Base-by-base conservation (phyloP, 2,888 invertebrate species). In the Drosophila subsilvestris region DNA sequence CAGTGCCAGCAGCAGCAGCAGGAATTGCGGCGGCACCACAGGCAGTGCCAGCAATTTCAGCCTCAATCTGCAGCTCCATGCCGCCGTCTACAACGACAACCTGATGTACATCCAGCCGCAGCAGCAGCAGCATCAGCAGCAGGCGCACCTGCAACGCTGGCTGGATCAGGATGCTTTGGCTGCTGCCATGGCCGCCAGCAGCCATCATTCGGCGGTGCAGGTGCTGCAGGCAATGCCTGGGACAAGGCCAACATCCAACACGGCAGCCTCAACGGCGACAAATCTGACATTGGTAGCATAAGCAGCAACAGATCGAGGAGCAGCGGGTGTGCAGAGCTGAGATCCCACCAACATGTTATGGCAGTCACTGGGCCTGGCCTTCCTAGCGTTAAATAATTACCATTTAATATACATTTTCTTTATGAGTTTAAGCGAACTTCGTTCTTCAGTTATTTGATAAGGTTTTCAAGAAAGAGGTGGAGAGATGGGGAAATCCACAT, bases 21-120 rank as follows among this genome's bases (percentile, higher is more conserved):
- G 66, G 48, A 61, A 45, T 44, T 45, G 60, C 49, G 72, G 63
- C 54, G 76, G 48, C 25, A 59, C 59, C 79, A 57, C 63, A 32
- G 72, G 77, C 54, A 78, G 53, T 66, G 77, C 37, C 58, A 70
- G 80, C 69, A 76, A 75, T 65, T 94, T 93, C 86, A 93, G 93
- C 85, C 87, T 94, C 83, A 93, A 93, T 80, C 92, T 94, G 86
- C 93, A 94, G 90, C 88, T 94, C 79, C 93, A 93, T 73, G 92
- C 94, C 69, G 92, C 94, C 75, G 93, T 93, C 77, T 94, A 93
- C 88, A 93, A 93, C 89, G 93, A 93, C 80, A 93, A 93, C 77
- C 80, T 93, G 47, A 91, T 93, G 32, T 71, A 72, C 51, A 44
- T 72, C 9, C 70, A 70, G 27, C 67, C 58, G 45, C 67, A 66